Conservation (phyloP, 2,113 vertebrate species). For the Amblyopsis rosae region DNA sequence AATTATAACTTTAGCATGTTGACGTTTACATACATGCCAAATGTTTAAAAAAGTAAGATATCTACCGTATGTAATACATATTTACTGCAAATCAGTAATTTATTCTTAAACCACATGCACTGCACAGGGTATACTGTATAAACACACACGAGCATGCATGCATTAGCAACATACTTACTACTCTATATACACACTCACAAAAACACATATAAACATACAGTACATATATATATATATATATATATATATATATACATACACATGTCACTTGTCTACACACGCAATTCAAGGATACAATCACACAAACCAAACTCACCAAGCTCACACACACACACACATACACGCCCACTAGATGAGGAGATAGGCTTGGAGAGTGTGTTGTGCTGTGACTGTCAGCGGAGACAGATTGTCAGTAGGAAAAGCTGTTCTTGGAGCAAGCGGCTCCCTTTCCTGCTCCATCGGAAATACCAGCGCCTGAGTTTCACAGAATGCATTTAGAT, state of each 20-base stretch:
- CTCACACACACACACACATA: conserved; percentile 6
- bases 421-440: neutral
- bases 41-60: too few relatives aligned
- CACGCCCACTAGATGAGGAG: neutral
- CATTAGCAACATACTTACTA: neutral
- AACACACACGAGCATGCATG: neutral
- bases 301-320: neutral
- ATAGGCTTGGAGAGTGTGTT: neutral
- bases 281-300: too few relatives aligned
- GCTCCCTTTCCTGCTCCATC: conserved; percentile 53
- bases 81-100: too few relatives aligned
- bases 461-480: conserved; percentile 66
- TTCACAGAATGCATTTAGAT: conserved; percentile 35
- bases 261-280: too few relatives aligned
- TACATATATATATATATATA: too few relatives aligned
- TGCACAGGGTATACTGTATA: neutral
- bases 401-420: neutral
- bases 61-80: too few relatives aligned
- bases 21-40: too few relatives aligned
- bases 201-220: too few relatives aligned
- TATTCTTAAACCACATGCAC: neutral
- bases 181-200: too few relatives aligned
- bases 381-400: neutral
- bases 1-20: too few relatives aligned
- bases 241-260: too few relatives aligned